A percentile compares a stretch with the other conserved stretches of the same genome.
These are phyloP conservation scores for Rhyacophila evoluta DNA, from an alignment of 2,888 invertebrate genomes.

Conservation along the genomic window DNA sequence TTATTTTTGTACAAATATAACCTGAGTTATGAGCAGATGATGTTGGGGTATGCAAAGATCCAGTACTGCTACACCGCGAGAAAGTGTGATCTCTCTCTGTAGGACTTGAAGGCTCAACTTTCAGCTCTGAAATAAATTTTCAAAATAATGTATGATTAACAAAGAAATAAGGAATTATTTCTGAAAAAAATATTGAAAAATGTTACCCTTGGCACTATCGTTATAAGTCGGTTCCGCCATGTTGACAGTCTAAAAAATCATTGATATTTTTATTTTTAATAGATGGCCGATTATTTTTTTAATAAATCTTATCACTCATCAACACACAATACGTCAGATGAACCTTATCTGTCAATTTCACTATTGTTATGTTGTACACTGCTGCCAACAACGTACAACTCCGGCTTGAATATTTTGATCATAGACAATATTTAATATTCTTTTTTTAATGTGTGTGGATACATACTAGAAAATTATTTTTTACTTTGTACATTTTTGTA, in stretches of 20 bases:
- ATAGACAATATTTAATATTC: too few relatives aligned
- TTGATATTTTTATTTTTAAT: background rate
- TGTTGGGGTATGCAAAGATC: conserved; percentile 82
- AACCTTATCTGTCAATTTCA: conserved; percentile 27
- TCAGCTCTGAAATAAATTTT: conserved; percentile 60
- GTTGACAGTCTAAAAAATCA: background rate
- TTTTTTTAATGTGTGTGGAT: too few relatives aligned
- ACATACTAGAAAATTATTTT: too few relatives aligned
- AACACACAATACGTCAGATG: conserved; percentile 36
- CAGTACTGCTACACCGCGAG: conserved; percentile 81
- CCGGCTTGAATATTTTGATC: too few relatives aligned
- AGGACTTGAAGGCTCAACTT: conserved; percentile 72
- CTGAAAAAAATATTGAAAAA: background rate
- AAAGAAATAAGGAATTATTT: too few relatives aligned
- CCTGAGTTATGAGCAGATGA: conserved; percentile 86
- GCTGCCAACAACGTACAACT: too few relatives aligned
- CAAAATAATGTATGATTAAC: too few relatives aligned
- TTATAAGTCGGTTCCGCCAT: conserved; percentile 42
- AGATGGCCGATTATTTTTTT: background rate
- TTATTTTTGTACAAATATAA: too few relatives aligned
- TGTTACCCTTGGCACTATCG: conserved; percentile 37
- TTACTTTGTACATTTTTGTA: too few relatives aligned
- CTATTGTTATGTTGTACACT: background rate
- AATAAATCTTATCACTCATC: conserved; percentile 10
- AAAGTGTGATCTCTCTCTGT: conserved; percentile 72